Conservation (phyloP, 1,140 invertebrate species). For the Leptonema lineaticorne region DNA sequence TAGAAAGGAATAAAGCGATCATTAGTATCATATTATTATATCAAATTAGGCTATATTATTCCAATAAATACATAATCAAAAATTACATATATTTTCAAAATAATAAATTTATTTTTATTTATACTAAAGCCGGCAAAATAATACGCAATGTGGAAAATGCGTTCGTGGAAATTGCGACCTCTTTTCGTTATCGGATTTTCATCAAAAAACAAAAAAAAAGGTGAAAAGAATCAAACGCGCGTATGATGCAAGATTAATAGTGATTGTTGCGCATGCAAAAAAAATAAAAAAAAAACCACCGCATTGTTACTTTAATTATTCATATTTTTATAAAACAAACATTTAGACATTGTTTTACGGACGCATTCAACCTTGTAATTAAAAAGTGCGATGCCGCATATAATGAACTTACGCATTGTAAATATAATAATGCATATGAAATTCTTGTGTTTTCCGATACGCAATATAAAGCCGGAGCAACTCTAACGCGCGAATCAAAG, state of each 20-base stretch:
- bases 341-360: neutral
- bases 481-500: too few species aligned
- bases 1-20: too few species aligned
- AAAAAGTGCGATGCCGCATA: neutral
- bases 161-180: neutral
- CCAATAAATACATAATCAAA: too few species aligned
- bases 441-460: too few species aligned
- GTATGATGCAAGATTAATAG: neutral
- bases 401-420: neutral
- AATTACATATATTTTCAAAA: too few species aligned
- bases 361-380: slow-evolving; percentile 14
- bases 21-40: too few species aligned
- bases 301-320: neutral
- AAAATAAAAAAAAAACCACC: too few species aligned
- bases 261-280: neutral
- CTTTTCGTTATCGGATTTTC: neutral
- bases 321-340: too few species aligned
- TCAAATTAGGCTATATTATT: too few species aligned
- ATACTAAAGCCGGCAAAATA: too few species aligned
- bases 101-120: too few species aligned
- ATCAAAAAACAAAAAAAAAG: neutral
- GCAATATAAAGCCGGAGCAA: too few species aligned
- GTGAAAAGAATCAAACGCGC: neutral
- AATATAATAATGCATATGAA: neutral
- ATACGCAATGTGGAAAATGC: neutral